phyloP scores from a whole-genome alignment of 2,797 vertebrate species.

The Chelidonichthys spinosus region DNA sequence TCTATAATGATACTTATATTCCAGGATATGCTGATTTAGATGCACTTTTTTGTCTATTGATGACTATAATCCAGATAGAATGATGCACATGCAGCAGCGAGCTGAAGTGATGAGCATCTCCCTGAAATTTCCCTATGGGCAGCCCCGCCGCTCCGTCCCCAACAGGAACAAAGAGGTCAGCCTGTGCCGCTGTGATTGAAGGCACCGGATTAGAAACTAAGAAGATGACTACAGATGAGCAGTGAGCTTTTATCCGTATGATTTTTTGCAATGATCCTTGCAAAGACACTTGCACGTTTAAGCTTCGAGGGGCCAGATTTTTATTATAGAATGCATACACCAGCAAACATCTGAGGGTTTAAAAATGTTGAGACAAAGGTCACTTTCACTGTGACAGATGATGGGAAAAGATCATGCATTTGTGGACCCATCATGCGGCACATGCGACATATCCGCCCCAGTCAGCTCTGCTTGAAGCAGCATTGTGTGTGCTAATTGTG shows the following conservation, averaged over 20 bases:
- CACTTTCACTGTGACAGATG: neutral
- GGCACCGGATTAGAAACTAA: constrained; percentile 72
- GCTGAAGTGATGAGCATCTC: constrained; percentile 35
- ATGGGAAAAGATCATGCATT: neutral
- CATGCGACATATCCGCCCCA: neutral
- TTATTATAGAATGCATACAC: neutral
- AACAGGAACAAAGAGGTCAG: constrained; percentile 63
- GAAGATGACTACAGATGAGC: constrained; percentile 68
- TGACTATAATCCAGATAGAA: constrained; percentile 44
- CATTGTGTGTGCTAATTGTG: constrained; percentile 53
- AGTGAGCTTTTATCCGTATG: constrained; percentile 56
- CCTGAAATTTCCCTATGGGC: constrained; percentile 49
- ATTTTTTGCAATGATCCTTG: constrained; percentile 44
- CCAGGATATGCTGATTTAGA: constrained; percentile 17
- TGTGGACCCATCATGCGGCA: neutral
- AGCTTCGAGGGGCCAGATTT: constrained; percentile 15
- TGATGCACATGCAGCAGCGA: constrained; percentile 25
- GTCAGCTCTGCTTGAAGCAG: neutral
- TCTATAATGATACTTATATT: constrained; percentile 11
- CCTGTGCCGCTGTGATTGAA: constrained; percentile 63
- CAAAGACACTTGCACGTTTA: constrained; percentile 28
- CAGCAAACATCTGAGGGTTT: constrained; percentile 8
- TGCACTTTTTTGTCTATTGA: constrained; percentile 17
- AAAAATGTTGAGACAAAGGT: constrained; percentile 8
- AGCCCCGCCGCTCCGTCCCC: constrained; percentile 36